Base-by-base conservation (phyloP, 2,113 vertebrate species). In the Oryzias woworae region DNA sequence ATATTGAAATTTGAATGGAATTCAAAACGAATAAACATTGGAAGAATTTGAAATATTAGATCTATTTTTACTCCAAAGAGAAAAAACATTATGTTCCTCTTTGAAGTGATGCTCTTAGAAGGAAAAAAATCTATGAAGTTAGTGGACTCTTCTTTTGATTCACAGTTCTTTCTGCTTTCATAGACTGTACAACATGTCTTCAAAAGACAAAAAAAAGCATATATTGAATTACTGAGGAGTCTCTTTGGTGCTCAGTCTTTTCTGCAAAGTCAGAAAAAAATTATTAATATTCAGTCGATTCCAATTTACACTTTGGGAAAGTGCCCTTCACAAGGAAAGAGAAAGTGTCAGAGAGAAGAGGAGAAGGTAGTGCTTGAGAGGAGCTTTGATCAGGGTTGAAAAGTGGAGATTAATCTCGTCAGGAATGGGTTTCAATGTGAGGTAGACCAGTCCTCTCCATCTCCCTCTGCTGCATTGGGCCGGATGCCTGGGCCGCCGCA, bases 381-480 rank as follows among this genome's bases (percentile, higher is more conserved):
- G 69, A 64, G 79, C 62, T 88, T 83, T 81, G 68, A 82, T 85
- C 84, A 74, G 70, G 48, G 60, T 44, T 74, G 73, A 78, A 56
- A 75, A 82, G 77, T 53, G 47, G 58, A 85, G 85, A 87, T 86
- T 84, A 80, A 88, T 90, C 80, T 78, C 69, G 74, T 75, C 77
- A 75, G 70, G 68, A 75, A 65, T 58, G 64, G 68, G 67, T 67
- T 63, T 76, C 76, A 69, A 62, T 51, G 68, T 66, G 73, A 80
- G 58, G 66, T 69, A 20, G 52, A 23, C 43, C 14, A 57, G 22
- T 28, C 26, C 8, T 82, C 78, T 73, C 51, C 50, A 52, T 36
- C 72, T 67, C 23, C 14, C 18, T 70, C 73, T 56, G 58, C 75
- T 68, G 45, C 28, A 58, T 64, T 66, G 69, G 63, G 64, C 78